Evolutionary conservation across 2,888 invertebrate species (phyloP).

Genomic region (Bellardia pandia): DNA sequence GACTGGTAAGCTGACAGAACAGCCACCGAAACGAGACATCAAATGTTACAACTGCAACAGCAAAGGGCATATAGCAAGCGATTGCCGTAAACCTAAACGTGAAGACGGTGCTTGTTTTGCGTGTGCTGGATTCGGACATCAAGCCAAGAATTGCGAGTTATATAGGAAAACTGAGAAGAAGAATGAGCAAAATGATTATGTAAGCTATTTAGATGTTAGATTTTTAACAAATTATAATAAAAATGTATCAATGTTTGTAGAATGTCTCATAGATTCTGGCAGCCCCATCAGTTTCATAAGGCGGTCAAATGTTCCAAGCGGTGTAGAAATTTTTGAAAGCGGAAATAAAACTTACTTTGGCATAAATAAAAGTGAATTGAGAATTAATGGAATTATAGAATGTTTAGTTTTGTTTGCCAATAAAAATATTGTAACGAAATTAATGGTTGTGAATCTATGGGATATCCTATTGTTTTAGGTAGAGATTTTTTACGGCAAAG

Average conservation of each 20-base stretch:
- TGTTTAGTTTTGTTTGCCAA: constrained; percentile 48
- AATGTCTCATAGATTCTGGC: constrained; percentile 72
- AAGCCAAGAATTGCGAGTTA: constrained; percentile 31
- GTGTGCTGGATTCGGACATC: constrained; percentile 37
- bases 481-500: constrained; percentile 49
- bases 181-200: constrained; percentile 47
- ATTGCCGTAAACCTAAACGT: constrained; percentile 56
- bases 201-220: constrained; percentile 38
- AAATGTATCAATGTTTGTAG: constrained; percentile 57
- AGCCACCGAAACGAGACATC: constrained; percentile 9
- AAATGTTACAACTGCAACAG: constrained; percentile 58
- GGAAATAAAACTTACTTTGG: constrained; percentile 48
- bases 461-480: constrained; percentile 43
- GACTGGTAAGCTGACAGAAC: not conserved
- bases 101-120: constrained; percentile 52
- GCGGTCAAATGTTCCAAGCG: constrained; percentile 38
- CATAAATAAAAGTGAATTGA: constrained; percentile 67
- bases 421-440: constrained; percentile 30
- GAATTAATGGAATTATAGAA: constrained; percentile 50
- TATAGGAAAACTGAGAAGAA: constrained; percentile 18
- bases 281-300: constrained; percentile 67
- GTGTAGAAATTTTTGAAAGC: constrained; percentile 35
- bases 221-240: constrained; percentile 28
- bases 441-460: constrained; percentile 54
- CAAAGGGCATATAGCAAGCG: constrained; percentile 42